phyloP scores from a whole-genome alignment of 2,113 vertebrate genomes.

The Serinus canaria region DNA sequence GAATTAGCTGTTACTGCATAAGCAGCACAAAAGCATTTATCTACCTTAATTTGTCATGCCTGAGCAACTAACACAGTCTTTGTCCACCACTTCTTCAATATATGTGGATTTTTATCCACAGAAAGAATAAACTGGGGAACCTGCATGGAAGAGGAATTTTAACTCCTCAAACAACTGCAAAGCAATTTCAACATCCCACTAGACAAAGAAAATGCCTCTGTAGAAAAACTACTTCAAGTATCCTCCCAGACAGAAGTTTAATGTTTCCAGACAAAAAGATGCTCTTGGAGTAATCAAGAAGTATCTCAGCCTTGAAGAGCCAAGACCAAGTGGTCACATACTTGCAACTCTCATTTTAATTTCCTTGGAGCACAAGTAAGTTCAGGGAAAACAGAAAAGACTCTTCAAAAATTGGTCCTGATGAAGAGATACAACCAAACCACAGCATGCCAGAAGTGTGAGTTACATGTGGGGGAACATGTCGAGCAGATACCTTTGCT shows the following conservation, averaged over 20 bases:
- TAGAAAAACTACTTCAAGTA: not conserved
- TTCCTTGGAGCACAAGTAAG: not conserved
- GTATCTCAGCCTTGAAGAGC: not conserved
- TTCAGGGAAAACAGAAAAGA: not conserved
- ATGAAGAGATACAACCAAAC: not conserved
- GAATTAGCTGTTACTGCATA: not conserved
- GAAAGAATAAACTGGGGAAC: not conserved
- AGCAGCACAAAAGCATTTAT: not conserved
- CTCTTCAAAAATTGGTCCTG: not conserved
- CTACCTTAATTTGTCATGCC: not conserved
- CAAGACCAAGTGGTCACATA: not conserved
- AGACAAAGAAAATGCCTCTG: not conserved
- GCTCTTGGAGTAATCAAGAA: not conserved
- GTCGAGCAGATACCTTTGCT: not conserved
- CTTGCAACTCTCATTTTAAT: not conserved
- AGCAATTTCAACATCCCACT: not conserved
- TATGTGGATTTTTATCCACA: not conserved
- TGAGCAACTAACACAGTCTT: not conserved
- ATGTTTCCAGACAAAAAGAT: not conserved
- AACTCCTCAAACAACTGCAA: not conserved
- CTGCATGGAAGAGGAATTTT: not conserved
- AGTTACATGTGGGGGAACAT: rapidly evolving
- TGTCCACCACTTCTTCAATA: not conserved
- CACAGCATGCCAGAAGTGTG: rapidly evolving
- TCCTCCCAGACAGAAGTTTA: not conserved